A percentile compares a stretch with the other conserved stretches of the same genome.
Evolutionary conservation across 1,140 invertebrate species (phyloP).

Genomic region (Drosophila mayri): DNA sequence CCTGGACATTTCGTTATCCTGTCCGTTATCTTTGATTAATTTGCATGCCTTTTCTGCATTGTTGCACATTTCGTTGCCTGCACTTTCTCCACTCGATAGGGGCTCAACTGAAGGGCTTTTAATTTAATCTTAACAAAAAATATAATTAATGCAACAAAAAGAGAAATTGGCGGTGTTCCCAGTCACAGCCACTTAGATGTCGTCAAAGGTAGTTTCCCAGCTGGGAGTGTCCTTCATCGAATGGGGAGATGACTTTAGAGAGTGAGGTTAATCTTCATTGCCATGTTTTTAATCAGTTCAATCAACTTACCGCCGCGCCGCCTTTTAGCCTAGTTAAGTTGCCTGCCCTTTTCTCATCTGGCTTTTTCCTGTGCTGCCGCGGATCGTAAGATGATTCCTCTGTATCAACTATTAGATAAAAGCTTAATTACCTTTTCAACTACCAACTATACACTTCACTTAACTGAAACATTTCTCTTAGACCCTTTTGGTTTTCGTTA

Average conservation of each 20-base stretch:
- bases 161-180: neutral
- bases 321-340: neutral
- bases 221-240: slow-evolving; percentile 27
- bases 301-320: slow-evolving; percentile 13
- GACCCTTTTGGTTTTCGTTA: neutral
- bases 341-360: neutral
- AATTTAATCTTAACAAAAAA: slow-evolving; percentile 23
- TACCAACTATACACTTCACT: neutral
- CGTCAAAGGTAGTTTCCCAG: slow-evolving; percentile 61
- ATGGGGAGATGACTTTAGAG: neutral
- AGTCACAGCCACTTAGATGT: slow-evolving; percentile 31
- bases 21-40: slow-evolving; percentile 12
- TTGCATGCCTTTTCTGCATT: slow-evolving; percentile 41
- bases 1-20: neutral
- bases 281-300: neutral
- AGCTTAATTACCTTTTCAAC: neutral
- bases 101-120: slow-evolving; percentile 3
- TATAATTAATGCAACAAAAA: slow-evolving; percentile 24
- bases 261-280: neutral
- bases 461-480: neutral
- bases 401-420: neutral
- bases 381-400: slow-evolving; percentile 11
- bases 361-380: neutral
- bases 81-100: neutral
- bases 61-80: slow-evolving; percentile 43